Conservation (phyloP, 2,797 vertebrate genomes). For the Carapus acus region DNA sequence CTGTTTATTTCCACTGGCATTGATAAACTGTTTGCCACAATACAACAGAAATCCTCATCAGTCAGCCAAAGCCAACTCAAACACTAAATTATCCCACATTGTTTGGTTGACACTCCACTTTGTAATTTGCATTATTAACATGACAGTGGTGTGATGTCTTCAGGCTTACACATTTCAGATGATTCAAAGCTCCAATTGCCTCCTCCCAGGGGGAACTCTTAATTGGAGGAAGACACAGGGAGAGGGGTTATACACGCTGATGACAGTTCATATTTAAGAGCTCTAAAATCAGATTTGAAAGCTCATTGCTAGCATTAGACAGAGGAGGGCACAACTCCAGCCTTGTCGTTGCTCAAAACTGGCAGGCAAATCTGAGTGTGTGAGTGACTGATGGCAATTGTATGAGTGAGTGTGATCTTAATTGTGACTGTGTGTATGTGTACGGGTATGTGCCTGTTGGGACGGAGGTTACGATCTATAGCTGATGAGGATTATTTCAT, state of each 20-base stretch:
- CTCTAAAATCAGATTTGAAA: constrained; percentile 4
- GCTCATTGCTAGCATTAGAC: constrained; percentile 14
- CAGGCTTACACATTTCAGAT: constrained; percentile 72
- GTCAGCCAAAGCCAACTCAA: constrained; percentile 1
- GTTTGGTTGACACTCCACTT: constrained; percentile 4
- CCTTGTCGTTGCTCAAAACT: too few species aligned
- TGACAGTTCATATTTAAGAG: constrained; percentile 7
- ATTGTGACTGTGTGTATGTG: too few species aligned
- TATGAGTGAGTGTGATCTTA: too few species aligned
- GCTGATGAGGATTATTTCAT: constrained; percentile 6
- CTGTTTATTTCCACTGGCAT: background rate
- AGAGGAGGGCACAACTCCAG: background rate
- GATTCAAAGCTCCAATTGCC: constrained; percentile 69
- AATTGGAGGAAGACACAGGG: constrained; percentile 65
- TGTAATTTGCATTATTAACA: constrained; percentile 11
- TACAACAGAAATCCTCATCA: background rate
- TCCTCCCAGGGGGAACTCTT: constrained; percentile 62
- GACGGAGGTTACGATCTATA: too few species aligned
- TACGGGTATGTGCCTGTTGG: too few species aligned
- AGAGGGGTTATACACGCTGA: constrained; percentile 55
- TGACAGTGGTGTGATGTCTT: constrained; percentile 29
- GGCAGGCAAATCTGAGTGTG: too few species aligned
- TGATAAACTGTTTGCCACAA: background rate
- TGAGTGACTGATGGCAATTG: too few species aligned
- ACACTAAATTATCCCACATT: constrained; percentile 10